Base-by-base conservation (phyloP, 2,797 vertebrate genomes). In the Anas bahamensis region DNA sequence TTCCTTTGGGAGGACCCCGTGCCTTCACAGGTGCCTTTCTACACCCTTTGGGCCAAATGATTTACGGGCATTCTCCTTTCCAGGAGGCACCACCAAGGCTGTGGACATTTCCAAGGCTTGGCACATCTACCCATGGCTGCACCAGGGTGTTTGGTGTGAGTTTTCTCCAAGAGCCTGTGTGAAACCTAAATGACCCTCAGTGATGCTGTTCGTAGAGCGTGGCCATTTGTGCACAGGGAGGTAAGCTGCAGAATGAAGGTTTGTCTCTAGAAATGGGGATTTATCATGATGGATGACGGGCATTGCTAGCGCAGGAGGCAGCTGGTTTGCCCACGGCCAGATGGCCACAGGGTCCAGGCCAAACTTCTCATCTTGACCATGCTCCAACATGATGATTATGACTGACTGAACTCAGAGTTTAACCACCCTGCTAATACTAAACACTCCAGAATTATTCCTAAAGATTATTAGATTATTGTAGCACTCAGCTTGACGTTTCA, bases 271-370 rank as follows among this genome's bases (percentile, higher is more conserved):
- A 69, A 95, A 93, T 89, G 71, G 87, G 68, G 80, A 95, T 96
- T 96, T 95, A 81, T 90, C 88, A 52, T 50, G 73, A 93, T 69
- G 86, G 86, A 94, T 94, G 91, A 96, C 95, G 94, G 84, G 55
- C 71, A 71, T 93, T 94, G 91, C 80, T 90, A 95, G 80, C 78
- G 95, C 7, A 3, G 88, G 94, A 95, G 87, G 85, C 96, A 98
- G 95, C 96, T 98, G 96, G 89, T 94, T 96, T 94, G 52, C 82
- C 70, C 55, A 21, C 2, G 33, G 84, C 82, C 97, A 98, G 86
- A 94, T 97, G 97, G 97, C 84, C 81, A 88, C 55, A 83, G 84
- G 86, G 95, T 95, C 82, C 93, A 88, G 94, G 86, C 96, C 96
- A 97, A 86, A 95, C 95, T 95, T 90, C 14, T 4, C 66, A 78